phyloP scores from a whole-genome alignment of 2,888 invertebrate genomes.

The Drosophila quinaria region DNA sequence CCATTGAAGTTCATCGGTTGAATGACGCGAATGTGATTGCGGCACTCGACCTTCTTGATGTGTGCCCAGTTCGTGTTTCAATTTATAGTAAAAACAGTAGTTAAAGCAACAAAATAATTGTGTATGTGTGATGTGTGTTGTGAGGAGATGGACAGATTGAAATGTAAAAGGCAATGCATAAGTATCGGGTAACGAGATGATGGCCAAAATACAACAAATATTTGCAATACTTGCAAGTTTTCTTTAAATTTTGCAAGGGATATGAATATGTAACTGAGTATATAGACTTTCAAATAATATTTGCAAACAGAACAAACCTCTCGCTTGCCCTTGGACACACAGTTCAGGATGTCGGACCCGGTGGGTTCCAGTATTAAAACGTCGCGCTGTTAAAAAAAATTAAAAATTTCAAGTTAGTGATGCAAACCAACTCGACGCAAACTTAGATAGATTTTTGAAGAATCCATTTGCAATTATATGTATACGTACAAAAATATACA shows the following conservation, averaged over 20 bases:
- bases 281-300: background rate
- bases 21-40: conserved; percentile 97
- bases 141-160: conserved; percentile 35
- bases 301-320: conserved; percentile 89
- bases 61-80: conserved; percentile 70
- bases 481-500: too few species aligned
- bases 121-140: conserved; percentile 32
- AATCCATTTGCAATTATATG: too few species aligned
- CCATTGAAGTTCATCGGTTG: conserved; percentile 95
- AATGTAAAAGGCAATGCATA: conserved; percentile 57
- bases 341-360: conserved; percentile 92
- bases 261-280: conserved; percentile 21
- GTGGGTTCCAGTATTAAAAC: conserved; percentile 95
- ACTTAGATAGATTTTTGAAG: too few species aligned
- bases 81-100: conserved; percentile 42
- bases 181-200: conserved; percentile 48
- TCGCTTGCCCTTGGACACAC: conserved; percentile 97
- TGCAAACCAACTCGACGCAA: too few species aligned
- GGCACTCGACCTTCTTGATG: conserved; percentile 95
- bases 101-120: conserved; percentile 57
- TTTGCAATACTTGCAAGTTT: conserved; percentile 17
- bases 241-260: conserved; percentile 20
- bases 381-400: conserved; percentile 91
- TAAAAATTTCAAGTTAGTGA: background rate
- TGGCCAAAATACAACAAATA: conserved; percentile 45